A percentile compares a stretch with the other conserved stretches of the same genome.
phyloP scores from a whole-genome alignment of 2,113 vertebrate species.

The Centropristis striata region DNA sequence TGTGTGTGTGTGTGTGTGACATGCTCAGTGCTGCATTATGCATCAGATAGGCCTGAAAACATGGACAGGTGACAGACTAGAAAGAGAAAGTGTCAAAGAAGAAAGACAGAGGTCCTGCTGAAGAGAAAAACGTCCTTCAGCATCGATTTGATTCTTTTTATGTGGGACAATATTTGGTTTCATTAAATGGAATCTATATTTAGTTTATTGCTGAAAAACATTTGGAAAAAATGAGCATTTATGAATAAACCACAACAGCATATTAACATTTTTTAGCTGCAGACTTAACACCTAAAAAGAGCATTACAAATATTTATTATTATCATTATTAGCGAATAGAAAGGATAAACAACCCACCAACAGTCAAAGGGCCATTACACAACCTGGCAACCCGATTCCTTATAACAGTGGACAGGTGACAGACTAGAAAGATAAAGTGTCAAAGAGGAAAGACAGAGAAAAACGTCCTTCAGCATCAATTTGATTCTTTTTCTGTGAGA shows the following conservation, averaged over 20 bases:
- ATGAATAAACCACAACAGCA: too few relatives aligned
- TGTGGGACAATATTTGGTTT: background rate
- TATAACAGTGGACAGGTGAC: constrained; percentile 62
- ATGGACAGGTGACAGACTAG: constrained; percentile 56
- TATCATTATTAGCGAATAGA: too few relatives aligned
- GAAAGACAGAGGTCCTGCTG: background rate
- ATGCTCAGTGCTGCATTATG: constrained; percentile 68
- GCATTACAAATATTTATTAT: too few relatives aligned
- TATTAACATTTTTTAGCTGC: too few relatives aligned
- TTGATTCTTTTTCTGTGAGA: background rate
- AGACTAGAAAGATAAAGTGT: constrained; percentile 39
- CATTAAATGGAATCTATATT: background rate
- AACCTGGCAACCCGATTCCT: too few relatives aligned
- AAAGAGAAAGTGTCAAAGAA: constrained; percentile 34
- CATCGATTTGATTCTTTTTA: background rate
- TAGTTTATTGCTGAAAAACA: too few relatives aligned
- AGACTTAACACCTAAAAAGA: too few relatives aligned
- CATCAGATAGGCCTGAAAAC: constrained; percentile 49
- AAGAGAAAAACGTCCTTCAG: background rate
- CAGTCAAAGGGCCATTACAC: too few relatives aligned
- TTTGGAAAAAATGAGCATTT: too few relatives aligned
- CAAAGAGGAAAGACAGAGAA: background rate
- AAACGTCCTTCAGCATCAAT: background rate
- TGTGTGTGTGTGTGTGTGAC: constrained; percentile 41
- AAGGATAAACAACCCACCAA: too few relatives aligned